phyloP scores from a whole-genome alignment of 2,888 invertebrate species.

The Furcula furcula region DNA sequence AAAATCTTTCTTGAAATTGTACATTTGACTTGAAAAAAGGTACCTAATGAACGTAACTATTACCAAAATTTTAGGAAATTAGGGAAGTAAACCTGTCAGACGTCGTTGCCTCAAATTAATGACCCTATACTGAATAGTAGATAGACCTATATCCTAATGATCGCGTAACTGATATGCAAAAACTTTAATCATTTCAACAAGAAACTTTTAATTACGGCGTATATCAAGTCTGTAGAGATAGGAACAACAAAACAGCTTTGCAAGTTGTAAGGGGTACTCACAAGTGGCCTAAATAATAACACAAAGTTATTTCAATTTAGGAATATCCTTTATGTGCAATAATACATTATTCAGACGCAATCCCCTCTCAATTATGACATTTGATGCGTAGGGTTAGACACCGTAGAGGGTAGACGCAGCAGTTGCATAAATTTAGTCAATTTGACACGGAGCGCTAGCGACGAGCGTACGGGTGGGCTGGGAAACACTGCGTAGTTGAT shows the following conservation, averaged over 20 bases:
- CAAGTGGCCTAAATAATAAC: conserved; percentile 23
- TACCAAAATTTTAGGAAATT: too few species aligned
- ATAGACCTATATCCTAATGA: conserved; percentile 5
- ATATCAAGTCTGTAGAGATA: neutral
- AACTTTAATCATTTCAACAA: conserved; percentile 1
- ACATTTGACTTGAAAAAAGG: too few species aligned
- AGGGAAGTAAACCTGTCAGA: too few species aligned
- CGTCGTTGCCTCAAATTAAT: too few species aligned
- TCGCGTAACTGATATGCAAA: neutral
- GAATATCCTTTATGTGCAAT: conserved; percentile 39
- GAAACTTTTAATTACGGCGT: neutral
- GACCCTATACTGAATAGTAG: too few species aligned
- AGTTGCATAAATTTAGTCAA: conserved; percentile 78
- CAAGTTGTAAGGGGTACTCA: conserved; percentile 2
- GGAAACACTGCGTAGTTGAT: conserved; percentile 18
- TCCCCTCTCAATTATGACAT: conserved; percentile 63
- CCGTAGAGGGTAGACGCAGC: conserved; percentile 37
- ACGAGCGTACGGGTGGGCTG: conserved; percentile 14
- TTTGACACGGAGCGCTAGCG: conserved; percentile 57
- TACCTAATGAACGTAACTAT: too few species aligned
- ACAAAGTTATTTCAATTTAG: conserved; percentile 29
- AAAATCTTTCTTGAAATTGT: too few species aligned
- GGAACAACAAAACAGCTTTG: neutral
- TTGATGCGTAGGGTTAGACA: conserved; percentile 66
- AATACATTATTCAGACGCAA: conserved; percentile 57